Percentiles rank a stretch among this genome's conserved stretches.
Conservation (phyloP, 2,888 invertebrate species). For the Melinopterus prodromus region DNA sequence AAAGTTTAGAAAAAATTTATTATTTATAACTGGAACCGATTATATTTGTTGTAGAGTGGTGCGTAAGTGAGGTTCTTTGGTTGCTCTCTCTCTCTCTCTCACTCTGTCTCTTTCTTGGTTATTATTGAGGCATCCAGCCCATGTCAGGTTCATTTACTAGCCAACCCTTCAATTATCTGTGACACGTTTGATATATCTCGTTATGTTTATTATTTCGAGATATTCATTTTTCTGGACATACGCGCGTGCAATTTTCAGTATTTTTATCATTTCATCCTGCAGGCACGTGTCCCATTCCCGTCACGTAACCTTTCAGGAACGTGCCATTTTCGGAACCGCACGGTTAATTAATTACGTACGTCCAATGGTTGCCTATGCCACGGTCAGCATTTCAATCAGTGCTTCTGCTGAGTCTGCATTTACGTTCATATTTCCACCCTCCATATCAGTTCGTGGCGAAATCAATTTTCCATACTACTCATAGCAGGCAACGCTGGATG, state of each 20-base stretch:
- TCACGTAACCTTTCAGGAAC: constrained; percentile 4
- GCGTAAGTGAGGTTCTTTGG: too few relatives aligned
- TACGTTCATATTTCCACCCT: background rate
- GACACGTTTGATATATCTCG: background rate
- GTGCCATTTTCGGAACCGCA: background rate
- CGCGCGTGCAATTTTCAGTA: background rate
- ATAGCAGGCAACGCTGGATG: background rate
- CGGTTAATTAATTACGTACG: background rate
- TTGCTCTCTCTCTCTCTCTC: too few relatives aligned
- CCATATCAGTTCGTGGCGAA: background rate
- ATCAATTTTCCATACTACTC: background rate
- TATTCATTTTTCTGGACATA: background rate
- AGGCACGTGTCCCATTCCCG: background rate
- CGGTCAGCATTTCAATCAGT: background rate
- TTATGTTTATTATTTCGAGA: background rate
- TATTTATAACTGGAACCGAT: too few relatives aligned
- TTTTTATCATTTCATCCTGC: background rate
- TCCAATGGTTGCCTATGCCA: background rate
- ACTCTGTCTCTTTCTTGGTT: too few relatives aligned
- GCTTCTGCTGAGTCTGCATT: background rate
- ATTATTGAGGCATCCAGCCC: too few relatives aligned
- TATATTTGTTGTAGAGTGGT: too few relatives aligned
- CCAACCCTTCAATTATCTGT: background rate
- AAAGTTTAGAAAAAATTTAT: too few relatives aligned
- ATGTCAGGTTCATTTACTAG: too few relatives aligned